Evolutionary conservation across 2,797 vertebrate species (phyloP), one percentile per base, ranked within the genome.

Genomic region (Sardinella longiceps): DNA sequence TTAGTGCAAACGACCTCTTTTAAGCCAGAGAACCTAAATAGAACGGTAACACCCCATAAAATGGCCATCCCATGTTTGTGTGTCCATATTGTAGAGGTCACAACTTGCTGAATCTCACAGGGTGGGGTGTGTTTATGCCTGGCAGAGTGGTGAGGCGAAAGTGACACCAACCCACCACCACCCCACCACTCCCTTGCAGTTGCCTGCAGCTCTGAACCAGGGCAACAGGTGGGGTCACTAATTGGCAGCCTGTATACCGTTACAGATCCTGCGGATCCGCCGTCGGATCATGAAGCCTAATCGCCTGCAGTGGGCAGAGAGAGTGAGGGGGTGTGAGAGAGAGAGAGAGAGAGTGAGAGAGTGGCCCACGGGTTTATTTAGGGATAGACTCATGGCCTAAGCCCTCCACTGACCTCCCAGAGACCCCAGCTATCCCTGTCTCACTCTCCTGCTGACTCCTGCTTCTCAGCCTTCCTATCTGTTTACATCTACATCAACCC

Each of bases 191-290:
- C 11, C 12, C 28, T 66, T 15, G 60, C 85, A 87, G 87, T 81
- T 86, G 85, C 84, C 86, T 12, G 30, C 83, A 23, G 30, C 46
- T 45, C 84, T 88, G 85, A 88, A 85, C 87, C 80, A 80, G n/a
- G 77, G 58, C 83, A 82, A 88, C 88, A 87, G 89, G 89, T 90
- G 82, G 80, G 74, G 84, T 84, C 82, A 82, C 84, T 90, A 87
- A 90, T 88, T 90, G 87, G 86, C 87, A 85, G 51, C 30, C 82
- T 18, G 53, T 87, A 85, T 80, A 84, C 82, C 84, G 43, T 85
- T 85, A 84, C 82, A 80, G 80, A 63, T 70, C 45, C 84, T 15
- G 37, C 82, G 84, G 82, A 87, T 48, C 63, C 39, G 25, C 25
- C 25, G 30, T 39, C 12, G 18, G 70, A 82, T 20, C 81, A 80